Percentiles rank a stretch among this genome's conserved stretches.
Evolutionary conservation across 2,113 vertebrate species (phyloP).

Genomic region (Leptobrachium leishanense): DNA sequence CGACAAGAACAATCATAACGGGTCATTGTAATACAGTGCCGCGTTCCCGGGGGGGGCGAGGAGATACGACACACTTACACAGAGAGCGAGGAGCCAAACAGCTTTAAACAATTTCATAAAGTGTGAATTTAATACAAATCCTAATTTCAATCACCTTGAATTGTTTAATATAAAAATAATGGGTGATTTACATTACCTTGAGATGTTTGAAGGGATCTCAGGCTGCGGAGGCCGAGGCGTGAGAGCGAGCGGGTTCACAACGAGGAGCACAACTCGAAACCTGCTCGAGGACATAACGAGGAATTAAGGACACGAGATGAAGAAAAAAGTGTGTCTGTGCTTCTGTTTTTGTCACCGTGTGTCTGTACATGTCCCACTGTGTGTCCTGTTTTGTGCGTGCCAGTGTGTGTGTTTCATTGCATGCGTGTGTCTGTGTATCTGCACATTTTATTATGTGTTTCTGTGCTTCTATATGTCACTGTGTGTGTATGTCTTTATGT

Average conservation of each 20-base stretch:
- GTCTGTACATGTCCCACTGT: not conserved
- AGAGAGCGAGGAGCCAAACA: not conserved
- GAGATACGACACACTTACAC: not conserved
- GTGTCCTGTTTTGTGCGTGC: not conserved
- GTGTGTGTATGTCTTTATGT: not conserved
- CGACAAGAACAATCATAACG: conserved; percentile 11
- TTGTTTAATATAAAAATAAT: no score
- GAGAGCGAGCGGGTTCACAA: no score
- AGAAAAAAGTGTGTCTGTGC: not conserved
- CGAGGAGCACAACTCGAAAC: no score
- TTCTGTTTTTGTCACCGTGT: not conserved
- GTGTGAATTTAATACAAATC: not conserved
- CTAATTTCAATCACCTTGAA: no score
- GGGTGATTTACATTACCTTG: not conserved
- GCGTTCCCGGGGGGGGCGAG: not conserved
- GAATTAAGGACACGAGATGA: not conserved
- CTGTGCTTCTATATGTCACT: not conserved
- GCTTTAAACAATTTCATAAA: conserved; percentile 1
- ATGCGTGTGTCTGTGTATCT: not conserved
- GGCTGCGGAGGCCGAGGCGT: no score
- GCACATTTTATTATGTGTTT: not conserved
- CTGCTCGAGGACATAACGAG: no score
- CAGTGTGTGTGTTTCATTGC: not conserved
- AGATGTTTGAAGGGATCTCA: not conserved
- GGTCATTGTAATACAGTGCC: not conserved